These are phyloP conservation scores for Euplexia lucipara DNA, from an alignment of 2,888 invertebrate genomes.

Conservation along the genomic window DNA sequence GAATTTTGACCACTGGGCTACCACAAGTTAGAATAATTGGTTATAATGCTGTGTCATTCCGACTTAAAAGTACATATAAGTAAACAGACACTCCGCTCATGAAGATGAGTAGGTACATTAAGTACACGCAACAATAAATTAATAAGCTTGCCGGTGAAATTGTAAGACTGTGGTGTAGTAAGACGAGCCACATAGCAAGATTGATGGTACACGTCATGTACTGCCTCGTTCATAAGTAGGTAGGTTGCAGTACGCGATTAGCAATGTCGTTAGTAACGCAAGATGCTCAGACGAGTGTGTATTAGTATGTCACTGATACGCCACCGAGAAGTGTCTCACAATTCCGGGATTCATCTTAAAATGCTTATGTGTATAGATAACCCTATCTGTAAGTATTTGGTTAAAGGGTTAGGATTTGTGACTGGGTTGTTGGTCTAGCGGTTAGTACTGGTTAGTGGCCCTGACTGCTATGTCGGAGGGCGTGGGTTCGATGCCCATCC, in stretches of 20 bases:
- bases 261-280: slow-evolving; percentile 49
- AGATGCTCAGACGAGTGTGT: slow-evolving; percentile 17
- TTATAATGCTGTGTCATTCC: background rate
- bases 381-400: too few relatives aligned
- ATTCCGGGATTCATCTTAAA: background rate
- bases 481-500: too few relatives aligned
- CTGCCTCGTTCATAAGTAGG: background rate
- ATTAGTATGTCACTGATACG: slow-evolving; percentile 12
- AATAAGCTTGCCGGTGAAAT: slow-evolving; percentile 13
- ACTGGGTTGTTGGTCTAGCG: too few relatives aligned
- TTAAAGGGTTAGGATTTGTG: too few relatives aligned
- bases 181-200: slow-evolving; percentile 47
- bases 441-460: too few relatives aligned
- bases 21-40: too few relatives aligned
- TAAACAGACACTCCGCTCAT: slow-evolving; percentile 14
- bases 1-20: too few relatives aligned
- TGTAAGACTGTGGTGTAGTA: background rate
- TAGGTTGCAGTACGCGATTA: slow-evolving; percentile 43
- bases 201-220: slow-evolving; percentile 25
- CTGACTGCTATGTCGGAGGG: too few relatives aligned
- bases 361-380: background rate
- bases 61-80: background rate
- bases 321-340: background rate
- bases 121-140: slow-evolving; percentile 9
- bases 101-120: slow-evolving; percentile 15